phyloP scores from a whole-genome alignment of 2,113 vertebrate species.

The Prionailurus bengalensis region DNA sequence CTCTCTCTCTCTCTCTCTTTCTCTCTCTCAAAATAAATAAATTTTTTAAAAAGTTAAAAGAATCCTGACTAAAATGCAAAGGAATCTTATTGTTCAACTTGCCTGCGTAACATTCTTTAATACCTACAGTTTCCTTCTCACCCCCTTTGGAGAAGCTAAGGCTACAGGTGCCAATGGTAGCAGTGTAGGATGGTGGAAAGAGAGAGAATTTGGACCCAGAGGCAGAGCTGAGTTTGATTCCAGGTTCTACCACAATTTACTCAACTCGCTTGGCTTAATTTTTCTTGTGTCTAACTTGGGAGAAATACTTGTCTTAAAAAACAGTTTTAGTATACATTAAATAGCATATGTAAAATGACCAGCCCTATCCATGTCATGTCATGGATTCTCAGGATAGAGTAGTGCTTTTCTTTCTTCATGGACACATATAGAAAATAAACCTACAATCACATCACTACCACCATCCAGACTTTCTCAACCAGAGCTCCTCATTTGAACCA shows the following conservation, averaged over 20 bases:
- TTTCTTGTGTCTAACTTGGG: constrained; percentile 12
- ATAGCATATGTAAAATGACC: background rate
- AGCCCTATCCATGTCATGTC: background rate
- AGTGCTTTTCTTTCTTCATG: background rate
- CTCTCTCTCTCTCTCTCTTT: no score
- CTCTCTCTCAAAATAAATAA: no score
- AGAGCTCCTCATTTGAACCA: background rate
- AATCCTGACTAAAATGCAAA: background rate
- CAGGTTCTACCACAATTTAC: background rate
- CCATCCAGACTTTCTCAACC: background rate
- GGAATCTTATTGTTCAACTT: background rate
- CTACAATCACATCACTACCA: background rate
- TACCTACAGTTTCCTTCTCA: background rate
- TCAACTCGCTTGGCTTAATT: background rate
- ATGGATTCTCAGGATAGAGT: background rate
- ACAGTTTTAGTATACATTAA: background rate
- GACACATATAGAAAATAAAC: background rate
- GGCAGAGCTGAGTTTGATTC: background rate
- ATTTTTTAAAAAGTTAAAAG: no score
- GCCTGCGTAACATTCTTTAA: background rate
- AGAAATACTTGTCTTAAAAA: background rate
- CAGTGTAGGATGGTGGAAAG: background rate
- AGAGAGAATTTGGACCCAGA: background rate
- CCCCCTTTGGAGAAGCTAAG: background rate
- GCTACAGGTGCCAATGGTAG: background rate